These are phyloP conservation scores for Helicolenus hilgendorfi DNA, from an alignment of 2,797 vertebrate genomes.

Conservation along the genomic window DNA sequence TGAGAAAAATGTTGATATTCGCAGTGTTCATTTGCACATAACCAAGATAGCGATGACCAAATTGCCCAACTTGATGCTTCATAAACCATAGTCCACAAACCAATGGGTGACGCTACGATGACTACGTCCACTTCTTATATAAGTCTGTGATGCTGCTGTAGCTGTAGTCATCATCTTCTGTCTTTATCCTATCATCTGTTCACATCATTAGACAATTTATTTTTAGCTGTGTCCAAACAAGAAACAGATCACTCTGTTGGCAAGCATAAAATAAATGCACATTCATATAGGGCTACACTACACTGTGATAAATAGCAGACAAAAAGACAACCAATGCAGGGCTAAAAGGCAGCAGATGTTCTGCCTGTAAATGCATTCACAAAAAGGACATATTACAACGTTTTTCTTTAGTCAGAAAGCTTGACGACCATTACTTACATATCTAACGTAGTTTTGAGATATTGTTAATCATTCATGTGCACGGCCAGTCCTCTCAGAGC, in stretches of 20 bases:
- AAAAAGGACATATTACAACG: not conserved
- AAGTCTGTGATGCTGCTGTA: too few species aligned
- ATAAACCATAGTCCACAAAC: too few species aligned
- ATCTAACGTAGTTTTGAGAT: not conserved
- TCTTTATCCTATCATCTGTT: too few species aligned
- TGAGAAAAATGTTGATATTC: too few species aligned
- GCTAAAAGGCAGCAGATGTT: not conserved
- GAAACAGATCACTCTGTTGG: not conserved
- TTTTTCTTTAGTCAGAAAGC: not conserved
- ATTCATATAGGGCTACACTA: not conserved
- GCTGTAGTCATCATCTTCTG: too few species aligned
- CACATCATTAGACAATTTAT: not conserved
- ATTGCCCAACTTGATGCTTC: too few species aligned
- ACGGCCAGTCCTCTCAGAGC: not conserved
- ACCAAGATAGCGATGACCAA: too few species aligned
- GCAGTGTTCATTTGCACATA: too few species aligned
- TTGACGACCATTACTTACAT: not conserved
- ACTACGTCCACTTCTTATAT: too few species aligned
- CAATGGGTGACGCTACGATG: too few species aligned
- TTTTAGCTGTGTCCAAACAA: conserved; percentile 1
- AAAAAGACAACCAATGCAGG: not conserved
- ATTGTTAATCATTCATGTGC: not conserved
- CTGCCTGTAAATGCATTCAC: not conserved
- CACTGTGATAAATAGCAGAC: not conserved
- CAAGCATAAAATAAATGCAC: not conserved